Evolutionary conservation across 2,888 invertebrate species (phyloP), one percentile per base, ranked within the genome.

Genomic region (Quadroppia sp.): DNA sequence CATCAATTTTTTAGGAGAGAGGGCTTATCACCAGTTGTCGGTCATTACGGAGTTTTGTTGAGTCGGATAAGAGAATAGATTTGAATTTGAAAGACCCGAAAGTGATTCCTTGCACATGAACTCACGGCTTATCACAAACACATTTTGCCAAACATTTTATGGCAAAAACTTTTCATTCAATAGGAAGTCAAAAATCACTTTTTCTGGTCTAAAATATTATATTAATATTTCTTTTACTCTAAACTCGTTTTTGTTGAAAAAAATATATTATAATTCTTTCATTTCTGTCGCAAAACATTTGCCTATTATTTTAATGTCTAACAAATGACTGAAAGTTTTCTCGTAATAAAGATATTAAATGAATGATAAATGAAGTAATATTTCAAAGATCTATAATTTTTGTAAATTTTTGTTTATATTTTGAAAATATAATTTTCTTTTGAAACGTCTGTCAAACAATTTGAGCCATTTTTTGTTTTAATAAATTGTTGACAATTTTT

Each of bases 1-100:
- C 67, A 67, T 67, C 67, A 67, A 67, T 67, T 67, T 64, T 67
- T 32, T 61, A 32, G 30, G 32, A 30, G 32, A 61, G 42, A 42
- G 32, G n/a, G 67, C 67, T 67, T 67, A 67, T 67, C 67, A 67
- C 67, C 42, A 67, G 67, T 67, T 67, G 67, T 67, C 42, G 67
- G 40, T 67, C 67, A 67, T 67, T 67, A 67, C 67, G 23, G 67
- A 42, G 20, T 67, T 42, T 67, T 67, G 67, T 67, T 20, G 40
- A 15, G 36, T 40, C 67, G 67, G 67, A 67, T 67, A 67, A 67
- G 67, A 67, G 67, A 67, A 67, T 42, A 67, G 67, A 67, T 67
- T 67, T 67, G 67, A 67, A 67, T 67, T 67, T 67, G 40, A 67
- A 67, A 42, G 67, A 9, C 23, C 42, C 23, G 42, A 67, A 67